Base-by-base conservation (phyloP, 1,140 invertebrate species). In the Plectrocnemia conspersa region DNA sequence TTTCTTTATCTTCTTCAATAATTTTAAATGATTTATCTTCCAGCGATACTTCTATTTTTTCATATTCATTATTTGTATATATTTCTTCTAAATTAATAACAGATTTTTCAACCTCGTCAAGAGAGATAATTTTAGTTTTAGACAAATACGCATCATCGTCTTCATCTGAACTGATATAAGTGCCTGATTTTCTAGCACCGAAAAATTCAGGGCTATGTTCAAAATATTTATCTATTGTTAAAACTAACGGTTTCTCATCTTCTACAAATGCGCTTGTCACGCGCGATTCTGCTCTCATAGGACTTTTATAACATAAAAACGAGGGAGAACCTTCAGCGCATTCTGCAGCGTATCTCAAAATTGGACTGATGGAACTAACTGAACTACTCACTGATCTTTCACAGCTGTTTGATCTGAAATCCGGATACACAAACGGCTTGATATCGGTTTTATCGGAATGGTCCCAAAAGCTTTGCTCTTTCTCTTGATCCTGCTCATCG, bases 201-300 rank as follows among this genome's bases (percentile, higher is more conserved):
- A 76, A 76, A 67, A 76, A 76, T 57, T 75, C 74, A n/a, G 74
- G 74, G 64, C 74, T 76, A 41, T 76, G 69, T 65, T 76, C 74
- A 64, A 76, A 76, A 63, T 76, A 76, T 63, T 76, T 76, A 61
- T 76, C 74, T 52, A 76, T 74, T 70, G 70, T 75, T 50, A 76
- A 63, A 41, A 67, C 71, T 47, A 76, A 71, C 16, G 72, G 73
- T 42, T 70, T 72, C 63, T 76, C 74, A 63, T 74, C 73, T 71
- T 75, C 73, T 55, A 71, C 74, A 19, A 76, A 66, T 56, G 73
- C 70, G 40, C 73, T 69, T 54, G 68, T 72, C 54, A 71, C 70
- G 38, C 65, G 67, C 33, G 65, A 72, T 23, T 72, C 71, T 52
- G 69, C 70, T 65, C 66, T 66, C 4, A 59, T 60, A 25, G 70